Conservation (phyloP, 2,113 vertebrate species). For the Gobio gobio region DNA sequence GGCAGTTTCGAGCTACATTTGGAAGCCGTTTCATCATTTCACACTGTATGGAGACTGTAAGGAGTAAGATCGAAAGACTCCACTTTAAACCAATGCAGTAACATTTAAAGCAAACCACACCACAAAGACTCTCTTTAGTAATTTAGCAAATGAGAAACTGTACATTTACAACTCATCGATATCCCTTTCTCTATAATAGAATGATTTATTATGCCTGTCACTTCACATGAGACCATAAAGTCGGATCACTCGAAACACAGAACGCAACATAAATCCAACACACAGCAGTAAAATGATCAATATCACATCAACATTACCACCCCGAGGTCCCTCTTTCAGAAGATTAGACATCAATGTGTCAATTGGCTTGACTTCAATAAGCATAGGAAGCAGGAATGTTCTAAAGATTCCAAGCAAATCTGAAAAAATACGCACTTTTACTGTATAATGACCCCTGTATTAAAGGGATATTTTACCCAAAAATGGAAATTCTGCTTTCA, state of each 20-base stretch:
- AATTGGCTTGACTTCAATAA: neutral
- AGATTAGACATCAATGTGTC: neutral
- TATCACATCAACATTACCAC: slow-evolving; percentile 37
- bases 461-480: neutral
- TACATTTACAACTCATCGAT: slow-evolving; percentile 31
- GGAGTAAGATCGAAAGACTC: neutral
- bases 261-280: slow-evolving; percentile 44
- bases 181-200: slow-evolving; percentile 21
- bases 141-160: slow-evolving; percentile 12
- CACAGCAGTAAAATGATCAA: slow-evolving; percentile 53
- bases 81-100: neutral
- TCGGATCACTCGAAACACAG: slow-evolving; percentile 34
- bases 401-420: neutral
- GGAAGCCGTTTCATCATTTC: neutral
- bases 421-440: neutral
- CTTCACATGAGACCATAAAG: neutral
- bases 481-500: neutral
- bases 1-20: neutral
- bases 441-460: neutral
- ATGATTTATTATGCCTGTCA: slow-evolving; percentile 49
- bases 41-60: neutral
- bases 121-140: slow-evolving; percentile 3
- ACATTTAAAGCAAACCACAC: neutral
- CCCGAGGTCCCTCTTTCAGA: neutral
- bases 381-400: neutral